A percentile compares a stretch with the other conserved stretches of the same genome.
These are phyloP conservation scores for Aleiodes testaceus DNA, from an alignment of 2,888 invertebrate species.

Conservation along the genomic window DNA sequence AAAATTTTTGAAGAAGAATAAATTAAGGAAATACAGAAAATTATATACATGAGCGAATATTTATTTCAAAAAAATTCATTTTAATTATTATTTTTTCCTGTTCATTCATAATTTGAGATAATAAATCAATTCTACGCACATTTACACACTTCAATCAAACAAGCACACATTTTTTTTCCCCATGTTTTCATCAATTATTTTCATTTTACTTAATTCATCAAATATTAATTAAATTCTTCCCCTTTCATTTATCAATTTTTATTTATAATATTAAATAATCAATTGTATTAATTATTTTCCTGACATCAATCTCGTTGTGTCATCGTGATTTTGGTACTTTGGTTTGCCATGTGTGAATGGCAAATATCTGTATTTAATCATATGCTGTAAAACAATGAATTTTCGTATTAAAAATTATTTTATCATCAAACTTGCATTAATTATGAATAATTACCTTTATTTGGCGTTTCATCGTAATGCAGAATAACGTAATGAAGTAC, in stretches of 20 bases:
- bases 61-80: conserved; percentile 1
- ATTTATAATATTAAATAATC: conserved; percentile 1
- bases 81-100: neutral
- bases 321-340: conserved; percentile 85
- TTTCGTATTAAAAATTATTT: conserved; percentile 15
- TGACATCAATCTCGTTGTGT: conserved; percentile 66
- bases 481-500: conserved; percentile 99
- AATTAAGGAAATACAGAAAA: too few species aligned
- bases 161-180: conserved; percentile 9
- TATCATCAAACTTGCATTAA: neutral
- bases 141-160: conserved; percentile 28
- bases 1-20: too few species aligned
- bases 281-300: conserved; percentile 61
- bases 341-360: conserved; percentile 99
- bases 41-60: too few species aligned
- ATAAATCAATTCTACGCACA: conserved; percentile 26
- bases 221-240: neutral
- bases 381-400: conserved; percentile 85
- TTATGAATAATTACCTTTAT: conserved; percentile 85
- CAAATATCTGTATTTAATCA: conserved; percentile 99
- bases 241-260: neutral
- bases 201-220: neutral
- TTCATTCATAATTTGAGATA: neutral
- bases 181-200: neutral
- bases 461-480: conserved; percentile 99